Percentiles rank a stretch among this genome's conserved stretches.
Conservation (phyloP, 2,113 vertebrate genomes). For the Marcusenius ussheri region DNA sequence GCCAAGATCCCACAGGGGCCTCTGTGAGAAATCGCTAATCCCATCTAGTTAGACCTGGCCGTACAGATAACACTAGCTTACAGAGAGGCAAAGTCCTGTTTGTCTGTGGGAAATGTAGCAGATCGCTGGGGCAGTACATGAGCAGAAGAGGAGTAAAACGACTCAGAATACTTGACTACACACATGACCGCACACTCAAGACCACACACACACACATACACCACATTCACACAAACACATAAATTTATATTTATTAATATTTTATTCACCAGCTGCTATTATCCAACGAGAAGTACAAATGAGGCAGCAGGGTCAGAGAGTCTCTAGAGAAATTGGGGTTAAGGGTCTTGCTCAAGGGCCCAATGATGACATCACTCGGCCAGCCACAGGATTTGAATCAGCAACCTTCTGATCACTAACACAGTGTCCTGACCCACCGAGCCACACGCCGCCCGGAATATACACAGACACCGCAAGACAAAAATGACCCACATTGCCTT, state of each 20-base stretch:
- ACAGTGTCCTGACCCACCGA: background rate
- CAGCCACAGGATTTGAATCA: background rate
- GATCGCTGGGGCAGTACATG: background rate
- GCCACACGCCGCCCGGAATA: background rate
- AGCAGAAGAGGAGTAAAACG: background rate
- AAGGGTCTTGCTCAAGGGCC: background rate
- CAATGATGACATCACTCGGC: background rate
- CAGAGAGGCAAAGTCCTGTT: background rate
- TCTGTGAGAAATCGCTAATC: slow-evolving; percentile 18
- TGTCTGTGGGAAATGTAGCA: background rate
- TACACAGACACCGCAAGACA: background rate
- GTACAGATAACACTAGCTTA: background rate
- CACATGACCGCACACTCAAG: background rate
- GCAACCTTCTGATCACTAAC: background rate
- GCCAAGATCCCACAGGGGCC: background rate
- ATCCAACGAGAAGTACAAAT: background rate
- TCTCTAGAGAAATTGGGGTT: background rate
- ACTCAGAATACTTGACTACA: background rate
- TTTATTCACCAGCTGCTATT: background rate
- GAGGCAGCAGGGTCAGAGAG: background rate
- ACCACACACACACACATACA: background rate
- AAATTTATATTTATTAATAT: background rate
- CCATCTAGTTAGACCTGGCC: slow-evolving; percentile 15
- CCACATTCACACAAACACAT: background rate
- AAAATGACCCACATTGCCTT: background rate